phyloP scores from a whole-genome alignment of 2,797 vertebrate species.

The Myiotriccus ornatus region DNA sequence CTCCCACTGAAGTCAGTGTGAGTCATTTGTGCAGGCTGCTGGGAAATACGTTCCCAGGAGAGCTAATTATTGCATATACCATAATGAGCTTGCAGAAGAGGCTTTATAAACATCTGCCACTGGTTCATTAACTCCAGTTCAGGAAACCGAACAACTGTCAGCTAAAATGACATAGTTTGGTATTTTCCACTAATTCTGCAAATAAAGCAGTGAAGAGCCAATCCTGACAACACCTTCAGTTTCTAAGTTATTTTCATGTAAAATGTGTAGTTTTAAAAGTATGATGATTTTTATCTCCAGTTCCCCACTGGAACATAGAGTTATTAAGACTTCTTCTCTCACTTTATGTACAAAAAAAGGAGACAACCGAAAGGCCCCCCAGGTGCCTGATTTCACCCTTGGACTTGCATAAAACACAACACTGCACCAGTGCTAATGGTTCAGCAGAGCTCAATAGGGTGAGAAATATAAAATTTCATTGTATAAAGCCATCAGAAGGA shows the following conservation, averaged over 20 bases:
- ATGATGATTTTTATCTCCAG: not conserved
- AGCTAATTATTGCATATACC: slow-evolving; percentile 42
- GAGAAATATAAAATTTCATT: not conserved
- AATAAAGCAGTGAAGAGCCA: not conserved
- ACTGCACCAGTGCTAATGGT: not conserved
- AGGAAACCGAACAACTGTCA: slow-evolving; percentile 4
- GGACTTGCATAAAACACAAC: not conserved
- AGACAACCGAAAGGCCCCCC: accelerated
- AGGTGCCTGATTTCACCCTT: not conserved
- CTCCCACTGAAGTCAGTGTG: not conserved
- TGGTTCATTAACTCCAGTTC: slow-evolving; percentile 12
- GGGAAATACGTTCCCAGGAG: slow-evolving; percentile 4
- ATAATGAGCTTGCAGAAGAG: not conserved
- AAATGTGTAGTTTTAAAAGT: not conserved
- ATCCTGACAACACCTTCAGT: not conserved
- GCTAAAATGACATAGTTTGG: not conserved
- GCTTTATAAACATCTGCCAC: slow-evolving; percentile 42
- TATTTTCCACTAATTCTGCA: not conserved
- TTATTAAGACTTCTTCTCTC: not conserved
- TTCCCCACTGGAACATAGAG: accelerated
- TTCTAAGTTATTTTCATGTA: not conserved
- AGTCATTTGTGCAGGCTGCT: slow-evolving; percentile 24
- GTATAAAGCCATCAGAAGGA: not conserved
- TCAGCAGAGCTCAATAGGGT: not conserved
- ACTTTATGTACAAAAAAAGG: not conserved